Conservation (phyloP, 2,797 vertebrate genomes). For the Xiphophorus birchmanni region DNA sequence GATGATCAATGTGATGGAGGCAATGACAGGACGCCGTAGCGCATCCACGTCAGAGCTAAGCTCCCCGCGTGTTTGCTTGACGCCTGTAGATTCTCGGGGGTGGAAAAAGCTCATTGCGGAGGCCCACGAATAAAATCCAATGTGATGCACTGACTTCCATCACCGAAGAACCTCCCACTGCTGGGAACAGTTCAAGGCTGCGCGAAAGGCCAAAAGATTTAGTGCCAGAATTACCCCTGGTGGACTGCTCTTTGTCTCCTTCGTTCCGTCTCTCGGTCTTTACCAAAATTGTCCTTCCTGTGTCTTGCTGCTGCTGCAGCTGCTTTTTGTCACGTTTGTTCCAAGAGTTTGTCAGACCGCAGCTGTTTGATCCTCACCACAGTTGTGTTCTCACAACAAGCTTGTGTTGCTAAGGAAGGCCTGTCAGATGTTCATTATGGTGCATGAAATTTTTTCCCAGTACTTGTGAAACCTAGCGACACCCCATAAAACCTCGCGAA, state of each 20-base stretch:
- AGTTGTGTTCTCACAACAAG: conserved; percentile 52
- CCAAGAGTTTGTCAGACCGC: conserved; percentile 63
- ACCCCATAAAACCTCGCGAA: conserved; percentile 26
- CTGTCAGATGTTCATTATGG: conserved; percentile 42
- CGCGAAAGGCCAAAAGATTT: conserved; percentile 46
- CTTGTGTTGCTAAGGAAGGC: conserved; percentile 43
- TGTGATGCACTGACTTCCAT: conserved; percentile 57
- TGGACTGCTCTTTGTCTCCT: conserved; percentile 44
- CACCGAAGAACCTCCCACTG: conserved; percentile 55
- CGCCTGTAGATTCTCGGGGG: conserved; percentile 51
- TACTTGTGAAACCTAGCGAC: conserved; percentile 38
- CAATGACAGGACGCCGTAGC: conserved; percentile 49
- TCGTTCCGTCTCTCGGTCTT: conserved; percentile 43
- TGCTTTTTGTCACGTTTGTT: conserved; percentile 66
- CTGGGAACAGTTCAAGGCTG: conserved; percentile 41
- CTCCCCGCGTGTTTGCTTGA: conserved; percentile 47
- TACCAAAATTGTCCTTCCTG: conserved; percentile 66
- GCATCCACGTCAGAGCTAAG: conserved; percentile 54
- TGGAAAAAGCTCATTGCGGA: conserved; percentile 50
- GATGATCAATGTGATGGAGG: conserved; percentile 68
- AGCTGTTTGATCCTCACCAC: conserved; percentile 64
- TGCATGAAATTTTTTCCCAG: conserved; percentile 23
- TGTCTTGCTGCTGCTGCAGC: conserved; percentile 57
- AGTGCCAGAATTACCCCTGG: conserved; percentile 32
- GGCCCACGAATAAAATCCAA: conserved; percentile 59